These are phyloP conservation scores for Beroe ovata DNA, from an alignment of 37 sponge, comb jelly and placozoan genomes.

Conservation along the genomic window DNA sequence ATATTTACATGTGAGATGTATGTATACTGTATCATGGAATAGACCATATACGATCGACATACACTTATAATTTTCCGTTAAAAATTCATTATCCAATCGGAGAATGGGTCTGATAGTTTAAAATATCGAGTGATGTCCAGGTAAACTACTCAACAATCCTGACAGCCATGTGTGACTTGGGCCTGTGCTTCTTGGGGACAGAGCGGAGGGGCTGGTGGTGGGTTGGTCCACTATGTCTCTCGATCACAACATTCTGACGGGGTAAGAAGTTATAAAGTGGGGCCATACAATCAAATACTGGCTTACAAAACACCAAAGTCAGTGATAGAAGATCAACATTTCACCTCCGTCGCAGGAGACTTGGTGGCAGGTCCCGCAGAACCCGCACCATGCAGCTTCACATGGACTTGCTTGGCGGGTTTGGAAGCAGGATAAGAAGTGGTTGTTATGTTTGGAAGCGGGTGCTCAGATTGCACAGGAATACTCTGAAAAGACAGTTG, in stretches of 20 bases:
- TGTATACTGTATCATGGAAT: no score
- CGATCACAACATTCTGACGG: slow-evolving; percentile 23
- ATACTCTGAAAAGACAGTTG: slow-evolving; percentile 3
- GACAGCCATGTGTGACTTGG: slow-evolving; percentile 20
- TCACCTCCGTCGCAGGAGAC: background rate
- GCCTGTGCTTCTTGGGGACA: background rate
- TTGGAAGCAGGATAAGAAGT: slow-evolving; percentile 10
- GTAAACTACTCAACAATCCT: slow-evolving; percentile 14
- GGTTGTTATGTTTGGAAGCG: slow-evolving; percentile 44
- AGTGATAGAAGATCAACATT: background rate
- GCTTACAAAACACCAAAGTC: background rate
- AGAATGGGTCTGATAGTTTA: no score
- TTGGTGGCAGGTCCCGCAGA: background rate
- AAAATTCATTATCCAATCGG: no score
- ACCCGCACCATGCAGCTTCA: background rate
- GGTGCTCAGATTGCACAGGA: slow-evolving; percentile 29
- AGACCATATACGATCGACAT: no score
- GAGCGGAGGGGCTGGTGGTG: slow-evolving; percentile 34
- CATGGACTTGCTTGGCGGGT: slow-evolving; percentile 48
- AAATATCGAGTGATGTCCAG: background rate
- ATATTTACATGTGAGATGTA: no score
- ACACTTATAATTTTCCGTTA: no score
- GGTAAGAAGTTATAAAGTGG: no score
- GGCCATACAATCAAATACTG: no score
- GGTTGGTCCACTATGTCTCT: slow-evolving; percentile 48